Conservation (phyloP, 2,888 invertebrate genomes). For the Nematopogon swammerdamellus region DNA sequence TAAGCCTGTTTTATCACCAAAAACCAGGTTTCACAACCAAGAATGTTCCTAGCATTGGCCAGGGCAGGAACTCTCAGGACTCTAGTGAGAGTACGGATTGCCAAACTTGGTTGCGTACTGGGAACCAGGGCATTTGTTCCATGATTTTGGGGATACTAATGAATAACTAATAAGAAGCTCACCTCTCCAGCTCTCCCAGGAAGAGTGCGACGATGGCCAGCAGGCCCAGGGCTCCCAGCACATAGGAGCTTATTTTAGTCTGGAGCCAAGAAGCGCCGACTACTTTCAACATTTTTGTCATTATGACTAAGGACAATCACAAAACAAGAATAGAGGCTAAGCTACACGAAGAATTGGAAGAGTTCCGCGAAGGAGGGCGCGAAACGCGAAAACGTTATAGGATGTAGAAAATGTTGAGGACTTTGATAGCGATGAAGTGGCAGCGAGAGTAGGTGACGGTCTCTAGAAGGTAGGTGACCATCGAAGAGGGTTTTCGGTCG, state of each 20-base stretch:
- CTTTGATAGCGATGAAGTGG: slow-evolving; percentile 58
- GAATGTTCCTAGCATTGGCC: too few species aligned
- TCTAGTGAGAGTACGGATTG: too few species aligned
- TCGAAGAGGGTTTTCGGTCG: slow-evolving; percentile 24
- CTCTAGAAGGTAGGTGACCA: slow-evolving; percentile 41
- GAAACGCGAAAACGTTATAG: slow-evolving; percentile 26
- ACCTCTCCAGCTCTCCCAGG: slow-evolving; percentile 68
- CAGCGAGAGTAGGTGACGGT: slow-evolving; percentile 45
- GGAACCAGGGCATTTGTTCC: too few species aligned
- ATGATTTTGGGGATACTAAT: too few species aligned
- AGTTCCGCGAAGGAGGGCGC: neutral
- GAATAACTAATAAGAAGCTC: too few species aligned
- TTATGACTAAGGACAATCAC: slow-evolving; percentile 15
- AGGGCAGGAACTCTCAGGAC: too few species aligned
- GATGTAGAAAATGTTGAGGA: slow-evolving; percentile 49
- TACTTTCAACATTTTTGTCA: slow-evolving; percentile 68
- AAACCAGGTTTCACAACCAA: too few species aligned
- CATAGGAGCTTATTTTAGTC: slow-evolving; percentile 70
- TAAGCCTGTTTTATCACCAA: too few species aligned
- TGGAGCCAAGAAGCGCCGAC: slow-evolving; percentile 77
- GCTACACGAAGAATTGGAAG: slow-evolving; percentile 11
- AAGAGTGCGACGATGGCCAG: slow-evolving; percentile 67
- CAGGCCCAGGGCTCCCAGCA: slow-evolving; percentile 64
- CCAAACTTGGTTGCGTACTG: too few species aligned
- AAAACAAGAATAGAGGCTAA: slow-evolving; percentile 7